Base-by-base conservation (phyloP, 92 coral and sea anemone species). In the Parazoanthus atlanticus region DNA sequence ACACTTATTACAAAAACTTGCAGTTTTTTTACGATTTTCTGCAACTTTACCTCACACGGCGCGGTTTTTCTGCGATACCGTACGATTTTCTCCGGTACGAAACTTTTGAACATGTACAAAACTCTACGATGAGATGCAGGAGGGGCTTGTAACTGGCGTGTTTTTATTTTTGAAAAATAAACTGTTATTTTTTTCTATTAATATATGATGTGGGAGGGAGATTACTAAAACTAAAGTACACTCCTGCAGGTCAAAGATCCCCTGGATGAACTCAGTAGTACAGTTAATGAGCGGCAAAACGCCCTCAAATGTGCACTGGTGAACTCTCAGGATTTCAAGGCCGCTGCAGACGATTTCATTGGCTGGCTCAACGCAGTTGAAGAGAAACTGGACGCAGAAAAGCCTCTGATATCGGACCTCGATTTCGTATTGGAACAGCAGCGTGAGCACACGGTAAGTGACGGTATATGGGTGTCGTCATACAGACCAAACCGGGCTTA, bases 371-470 rank as follows among this genome's bases (percentile, higher is more conserved):
- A 91, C 32, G 91, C 88, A 13, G 88, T 91, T 78, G 99, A 95
- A 89, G 94, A 95, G 85, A 96, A 93, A 47, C 99, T 93, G 56
- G 83, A 89, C 0, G 88, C 90, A 65, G 97, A 94, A 61, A 93
- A 90, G 75, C 93, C 98, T 19, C 93, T 95, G 78, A 92, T 92
- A 65, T 93, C 99, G 16, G 94, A 93, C 65, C 91, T 91, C 33
- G 97, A 94, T 30, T 88, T 93, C 70, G 94, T 94, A 73, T 89
- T 92, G 86, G 96, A 93, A 69, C 97, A 95, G 66, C 95, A 95
- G 88, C 95, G 94, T 74, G 98, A 96, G 65, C 98, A 96, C 81
- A 85, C 84, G 94, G 98, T 96, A 86, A 64, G 94, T 23, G n/a
- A 32, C 54, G 32, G 31, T 21, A 88, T 49, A 26, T 46, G 49